Percentiles rank a stretch among this genome's conserved stretches.
These are phyloP conservation scores for Clarias batrachus DNA, from an alignment of 2,113 vertebrate genomes.

Conservation along the genomic window DNA sequence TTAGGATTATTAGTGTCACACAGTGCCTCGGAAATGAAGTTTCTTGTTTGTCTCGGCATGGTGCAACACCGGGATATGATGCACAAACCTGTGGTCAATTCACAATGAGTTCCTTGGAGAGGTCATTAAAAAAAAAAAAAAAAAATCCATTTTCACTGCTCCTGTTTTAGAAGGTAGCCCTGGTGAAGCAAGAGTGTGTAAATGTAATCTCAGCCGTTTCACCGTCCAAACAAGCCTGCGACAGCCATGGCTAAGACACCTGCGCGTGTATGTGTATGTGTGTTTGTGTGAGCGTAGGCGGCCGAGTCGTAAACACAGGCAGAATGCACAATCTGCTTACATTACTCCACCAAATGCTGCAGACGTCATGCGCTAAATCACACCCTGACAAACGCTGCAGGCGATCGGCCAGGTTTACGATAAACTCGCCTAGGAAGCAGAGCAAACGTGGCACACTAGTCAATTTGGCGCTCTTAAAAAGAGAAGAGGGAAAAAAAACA, in stretches of 20 bases:
- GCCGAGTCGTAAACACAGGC: slow-evolving; percentile 16
- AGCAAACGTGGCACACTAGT: slow-evolving; percentile 14
- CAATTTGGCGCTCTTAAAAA: neutral
- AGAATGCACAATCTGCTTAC: slow-evolving; percentile 43
- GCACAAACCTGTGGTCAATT: neutral
- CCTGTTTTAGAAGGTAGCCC: neutral
- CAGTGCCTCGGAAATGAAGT: neutral
- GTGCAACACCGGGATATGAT: slow-evolving; percentile 22
- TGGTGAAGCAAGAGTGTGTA: slow-evolving; percentile 11
- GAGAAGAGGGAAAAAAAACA: neutral
- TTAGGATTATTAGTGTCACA: too few species aligned
- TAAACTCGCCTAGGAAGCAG: slow-evolving; percentile 4
- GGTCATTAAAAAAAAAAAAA: slow-evolving; percentile 12
- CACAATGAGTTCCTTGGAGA: neutral
- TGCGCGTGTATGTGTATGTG: neutral
- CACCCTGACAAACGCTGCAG: slow-evolving; percentile 16
- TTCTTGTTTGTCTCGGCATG: slow-evolving; percentile 26
- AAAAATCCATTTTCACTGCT: neutral
- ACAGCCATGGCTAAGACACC: slow-evolving; percentile 1
- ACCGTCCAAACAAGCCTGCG: neutral
- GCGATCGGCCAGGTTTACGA: slow-evolving; percentile 4
- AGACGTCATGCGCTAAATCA: slow-evolving; percentile 24
- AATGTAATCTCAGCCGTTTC: neutral
- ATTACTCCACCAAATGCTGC: slow-evolving; percentile 18
- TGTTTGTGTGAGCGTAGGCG: neutral